Evolutionary conservation across 2,113 vertebrate genomes (phyloP), one percentile per base, ranked within the genome.

Genomic region (Hemiprocne comata): DNA sequence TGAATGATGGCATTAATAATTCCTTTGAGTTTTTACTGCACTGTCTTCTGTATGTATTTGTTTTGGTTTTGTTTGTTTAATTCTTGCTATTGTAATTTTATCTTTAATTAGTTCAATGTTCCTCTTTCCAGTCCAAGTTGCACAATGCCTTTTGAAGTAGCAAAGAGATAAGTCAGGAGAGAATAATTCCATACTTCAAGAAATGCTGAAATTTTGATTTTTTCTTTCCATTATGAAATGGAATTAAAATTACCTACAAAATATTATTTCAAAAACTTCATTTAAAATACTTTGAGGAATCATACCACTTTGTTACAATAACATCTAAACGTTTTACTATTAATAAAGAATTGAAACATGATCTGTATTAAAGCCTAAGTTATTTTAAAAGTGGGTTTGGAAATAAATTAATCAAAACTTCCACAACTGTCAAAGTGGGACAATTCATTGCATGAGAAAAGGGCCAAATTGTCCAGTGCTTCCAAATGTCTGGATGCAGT

Each of bases 61-160:
- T 25, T 86, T 91, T 44, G 24, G 18, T 26, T 72, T 69, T 95
- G 42, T 87, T 96, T 91, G 33, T 72, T 97, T 95, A 93, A 87
- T 91, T 94, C 42, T 95, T 77, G 16, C 42, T 87, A 54, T 64
- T 95, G 75, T 90, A 42, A 42, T 91, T 97, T 91, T 94, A n/a
- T 80, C 33, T 80, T 85, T 91, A 95, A 95, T 95, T 93, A 83
- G 28, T 88, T 95, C 51, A 66, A n/a, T 86, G 60, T 73, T 93
- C 40, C 15, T 93, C 25, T 74, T 90, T 90, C 51, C 61, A 88
- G 53, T 85, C 34, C 57, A 88, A 88, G 60, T 93, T 95, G 75
- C 91, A 77, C 87, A 95, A 94, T 83, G 38, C 15, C 69, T 90
- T 94, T 83, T 93, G 55, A 95, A 85, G 67, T 55, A 76, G n/a